Percentiles rank a stretch among this genome's conserved stretches.
Evolutionary conservation across 2,888 invertebrate genomes (phyloP).

Genomic region (Frankliniella fusca): DNA sequence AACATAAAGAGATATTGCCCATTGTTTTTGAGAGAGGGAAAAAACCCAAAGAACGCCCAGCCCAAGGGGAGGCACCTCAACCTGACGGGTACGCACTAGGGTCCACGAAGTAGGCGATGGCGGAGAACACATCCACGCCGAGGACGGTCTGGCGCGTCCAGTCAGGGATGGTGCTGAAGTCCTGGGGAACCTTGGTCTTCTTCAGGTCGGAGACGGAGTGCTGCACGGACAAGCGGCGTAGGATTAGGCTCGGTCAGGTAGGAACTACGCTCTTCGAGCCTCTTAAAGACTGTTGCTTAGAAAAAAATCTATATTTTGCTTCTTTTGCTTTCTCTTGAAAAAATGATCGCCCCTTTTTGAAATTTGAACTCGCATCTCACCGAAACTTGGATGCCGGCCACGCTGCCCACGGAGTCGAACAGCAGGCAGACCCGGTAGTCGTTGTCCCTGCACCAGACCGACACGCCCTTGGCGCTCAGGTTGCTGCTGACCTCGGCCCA

Average conservation of each 20-base stretch:
- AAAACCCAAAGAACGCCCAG: neutral
- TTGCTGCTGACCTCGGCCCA: neutral
- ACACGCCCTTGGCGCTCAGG: neutral
- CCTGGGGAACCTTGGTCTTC: slow-evolving; percentile 7
- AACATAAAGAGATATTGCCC: too few relatives aligned
- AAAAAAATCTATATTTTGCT: too few relatives aligned
- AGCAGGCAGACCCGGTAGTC: slow-evolving; percentile 48
- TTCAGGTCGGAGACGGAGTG: neutral
- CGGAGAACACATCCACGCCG: slow-evolving; percentile 1
- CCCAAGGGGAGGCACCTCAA: too few relatives aligned
- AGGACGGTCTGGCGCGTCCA: slow-evolving; percentile 9
- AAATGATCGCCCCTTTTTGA: too few relatives aligned
- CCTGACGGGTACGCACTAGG: slow-evolving; percentile 7
- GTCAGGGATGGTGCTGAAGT: slow-evolving; percentile 13
- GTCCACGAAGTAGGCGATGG: slow-evolving; percentile 4
- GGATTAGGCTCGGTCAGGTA: too few relatives aligned
- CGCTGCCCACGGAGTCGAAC: slow-evolving; percentile 50
- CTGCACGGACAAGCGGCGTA: neutral
- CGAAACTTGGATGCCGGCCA: slow-evolving; percentile 51
- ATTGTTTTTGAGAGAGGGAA: too few relatives aligned
- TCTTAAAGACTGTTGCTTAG: too few relatives aligned
- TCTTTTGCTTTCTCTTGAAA: too few relatives aligned
- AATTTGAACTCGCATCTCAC: too few relatives aligned
- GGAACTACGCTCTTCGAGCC: too few relatives aligned
- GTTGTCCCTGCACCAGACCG: slow-evolving; percentile 45